Percentiles rank a stretch among this genome's conserved stretches.
phyloP scores from a whole-genome alignment of 2,113 vertebrate species.

The Gadus chalcogrammus region DNA sequence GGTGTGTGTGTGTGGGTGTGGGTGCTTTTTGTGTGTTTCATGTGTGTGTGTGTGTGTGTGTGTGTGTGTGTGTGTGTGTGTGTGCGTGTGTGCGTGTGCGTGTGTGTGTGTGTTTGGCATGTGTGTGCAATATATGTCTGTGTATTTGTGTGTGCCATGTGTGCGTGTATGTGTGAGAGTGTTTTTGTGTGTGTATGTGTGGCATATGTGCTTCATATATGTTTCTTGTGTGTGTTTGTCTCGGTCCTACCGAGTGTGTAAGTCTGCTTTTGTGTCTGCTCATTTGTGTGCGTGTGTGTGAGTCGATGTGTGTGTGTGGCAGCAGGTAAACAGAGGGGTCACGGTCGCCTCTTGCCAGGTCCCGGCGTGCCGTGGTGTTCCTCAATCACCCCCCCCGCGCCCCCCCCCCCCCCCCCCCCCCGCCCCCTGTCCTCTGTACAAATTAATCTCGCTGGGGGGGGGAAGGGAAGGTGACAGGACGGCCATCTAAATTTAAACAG shows the following conservation, averaged over 20 bases:
- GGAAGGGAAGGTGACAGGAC: slow-evolving; percentile 47
- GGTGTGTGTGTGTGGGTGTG: no score
- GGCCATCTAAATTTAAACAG: slow-evolving; percentile 39
- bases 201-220: slow-evolving; percentile 10
- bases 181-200: no score
- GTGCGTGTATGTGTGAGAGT: no score
- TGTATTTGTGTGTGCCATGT: neutral
- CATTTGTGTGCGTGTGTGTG: slow-evolving; percentile 2
- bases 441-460: slow-evolving; percentile 23
- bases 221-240: slow-evolving; percentile 17
- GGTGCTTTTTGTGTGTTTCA: slow-evolving; percentile 5
- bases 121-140: slow-evolving; percentile 28
- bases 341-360: neutral
- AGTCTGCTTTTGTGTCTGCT: neutral
- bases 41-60: neutral
- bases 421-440: neutral
- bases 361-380: neutral
- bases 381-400: neutral
- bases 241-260: neutral
- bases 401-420: neutral
- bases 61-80: neutral
- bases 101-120: neutral
- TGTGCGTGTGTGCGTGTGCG: neutral
- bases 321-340: slow-evolving; percentile 22
- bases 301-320: slow-evolving; percentile 15